These are phyloP conservation scores for Syndactyla subalaris DNA, from an alignment of 2,797 vertebrate genomes.

Conservation along the genomic window DNA sequence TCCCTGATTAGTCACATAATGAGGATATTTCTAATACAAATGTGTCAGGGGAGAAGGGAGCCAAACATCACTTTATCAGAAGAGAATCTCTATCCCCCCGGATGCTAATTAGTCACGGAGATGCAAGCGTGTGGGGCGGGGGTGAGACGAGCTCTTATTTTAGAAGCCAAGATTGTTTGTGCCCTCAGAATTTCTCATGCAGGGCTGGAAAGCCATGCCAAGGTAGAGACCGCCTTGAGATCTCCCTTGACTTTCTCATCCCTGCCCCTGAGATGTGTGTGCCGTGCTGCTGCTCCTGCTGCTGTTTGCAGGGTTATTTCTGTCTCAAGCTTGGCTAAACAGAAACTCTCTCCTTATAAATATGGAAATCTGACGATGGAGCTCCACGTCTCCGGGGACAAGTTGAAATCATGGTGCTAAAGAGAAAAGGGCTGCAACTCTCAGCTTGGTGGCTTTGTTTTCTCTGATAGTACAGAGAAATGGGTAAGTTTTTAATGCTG, in stretches of 20 bases:
- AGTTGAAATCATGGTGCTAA: not conserved
- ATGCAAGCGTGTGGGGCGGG: not conserved
- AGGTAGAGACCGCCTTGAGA: not conserved
- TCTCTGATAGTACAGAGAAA: not conserved
- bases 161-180: not conserved
- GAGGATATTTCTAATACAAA: slow-evolving; percentile 46
- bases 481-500: accelerated
- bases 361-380: slow-evolving; percentile 45
- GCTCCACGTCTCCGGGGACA: not conserved
- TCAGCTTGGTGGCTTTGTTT: not conserved
- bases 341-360: slow-evolving; percentile 50
- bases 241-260: not conserved
- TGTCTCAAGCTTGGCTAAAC: slow-evolving; percentile 19
- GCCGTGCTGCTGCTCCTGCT: not conserved
- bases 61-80: not conserved
- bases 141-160: not conserved
- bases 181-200: not conserved
- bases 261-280: not conserved
- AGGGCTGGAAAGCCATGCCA: not conserved
- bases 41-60: slow-evolving; percentile 13
- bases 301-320: not conserved
- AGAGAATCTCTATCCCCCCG: not conserved
- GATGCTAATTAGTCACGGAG: slow-evolving; percentile 17
- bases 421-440: not conserved
- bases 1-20: slow-evolving; percentile 42